These are phyloP conservation scores for Hypotaenidia okinawae DNA, from an alignment of 2,797 vertebrate genomes.

Conservation along the genomic window DNA sequence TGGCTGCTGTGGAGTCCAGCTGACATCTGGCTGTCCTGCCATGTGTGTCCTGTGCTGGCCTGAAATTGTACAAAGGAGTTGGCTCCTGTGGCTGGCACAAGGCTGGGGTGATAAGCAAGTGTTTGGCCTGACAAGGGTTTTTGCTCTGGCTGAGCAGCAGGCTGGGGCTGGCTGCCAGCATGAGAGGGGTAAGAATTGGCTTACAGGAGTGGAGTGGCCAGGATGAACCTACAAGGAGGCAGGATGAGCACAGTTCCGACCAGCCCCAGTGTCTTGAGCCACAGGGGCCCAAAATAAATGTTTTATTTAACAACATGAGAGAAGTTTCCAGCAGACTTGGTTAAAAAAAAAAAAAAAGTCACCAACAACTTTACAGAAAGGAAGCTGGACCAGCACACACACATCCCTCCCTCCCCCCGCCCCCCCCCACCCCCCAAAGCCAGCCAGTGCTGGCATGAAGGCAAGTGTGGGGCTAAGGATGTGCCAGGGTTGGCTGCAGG, in stretches of 20 bases:
- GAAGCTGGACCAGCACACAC: not conserved
- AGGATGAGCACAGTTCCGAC: slow-evolving; percentile 4
- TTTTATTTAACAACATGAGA: slow-evolving; percentile 73
- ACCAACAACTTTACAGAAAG: slow-evolving; percentile 52
- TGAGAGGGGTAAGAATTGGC: not conserved
- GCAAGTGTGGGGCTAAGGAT: not conserved
- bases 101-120: not conserved
- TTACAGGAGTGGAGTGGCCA: not conserved
- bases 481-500: not conserved
- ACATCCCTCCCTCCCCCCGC: too few relatives aligned
- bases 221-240: not conserved
- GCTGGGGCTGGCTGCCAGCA: not conserved
- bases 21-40: not conserved
- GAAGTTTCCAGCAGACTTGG: slow-evolving; percentile 38
- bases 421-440: not conserved
- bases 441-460: not conserved
- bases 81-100: not conserved
- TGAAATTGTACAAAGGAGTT: not conserved
- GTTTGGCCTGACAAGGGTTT: not conserved
- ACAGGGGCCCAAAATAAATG: slow-evolving; percentile 64
- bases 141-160: not conserved
- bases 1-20: not conserved
- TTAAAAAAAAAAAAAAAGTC: slow-evolving; percentile 40
- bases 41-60: not conserved
- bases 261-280: slow-evolving; percentile 46